Evolutionary conservation across 2,797 vertebrate genomes (phyloP).

Genomic region (Delichon dasypus): DNA sequence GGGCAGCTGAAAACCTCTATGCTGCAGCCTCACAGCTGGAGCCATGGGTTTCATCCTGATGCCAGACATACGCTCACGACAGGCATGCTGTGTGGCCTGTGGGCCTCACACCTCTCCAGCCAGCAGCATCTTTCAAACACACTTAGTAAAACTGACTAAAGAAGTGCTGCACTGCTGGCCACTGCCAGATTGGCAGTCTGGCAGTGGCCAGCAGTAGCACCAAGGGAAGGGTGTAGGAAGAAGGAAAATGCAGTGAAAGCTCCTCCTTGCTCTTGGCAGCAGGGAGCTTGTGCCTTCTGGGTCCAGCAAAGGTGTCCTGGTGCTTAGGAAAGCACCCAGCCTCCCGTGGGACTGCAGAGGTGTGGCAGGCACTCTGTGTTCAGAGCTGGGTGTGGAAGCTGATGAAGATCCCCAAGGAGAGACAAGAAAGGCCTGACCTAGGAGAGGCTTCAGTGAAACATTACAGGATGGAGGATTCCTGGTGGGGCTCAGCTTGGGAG

Average conservation of each 20-base stretch:
- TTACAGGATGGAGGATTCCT: not conserved
- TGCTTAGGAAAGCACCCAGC: not conserved
- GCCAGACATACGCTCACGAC: not conserved
- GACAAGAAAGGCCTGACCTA: not conserved
- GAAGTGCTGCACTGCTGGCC: not conserved
- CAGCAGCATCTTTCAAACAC: not conserved
- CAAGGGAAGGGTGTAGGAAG: not conserved
- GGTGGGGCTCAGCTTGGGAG: not conserved
- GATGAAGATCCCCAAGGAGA: not conserved
- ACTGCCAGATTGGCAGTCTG: not conserved
- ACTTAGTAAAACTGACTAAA: not conserved
- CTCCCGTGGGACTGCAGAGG: not conserved
- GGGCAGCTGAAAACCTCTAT: not conserved
- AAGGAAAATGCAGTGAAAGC: not conserved
- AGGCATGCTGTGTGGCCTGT: not conserved
- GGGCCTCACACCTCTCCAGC: not conserved
- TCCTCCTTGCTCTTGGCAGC: not conserved
- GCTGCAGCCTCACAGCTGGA: not conserved
- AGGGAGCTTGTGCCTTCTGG: not conserved
- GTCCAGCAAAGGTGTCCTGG: not conserved
- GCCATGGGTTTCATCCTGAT: rapidly evolving
- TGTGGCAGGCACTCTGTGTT: not conserved
- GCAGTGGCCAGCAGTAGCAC: not conserved
- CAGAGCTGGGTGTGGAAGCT: not conserved
- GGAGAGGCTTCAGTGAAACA: not conserved